These are phyloP conservation scores for Erebia ligea DNA, from an alignment of 2,888 invertebrate genomes.

Conservation along the genomic window DNA sequence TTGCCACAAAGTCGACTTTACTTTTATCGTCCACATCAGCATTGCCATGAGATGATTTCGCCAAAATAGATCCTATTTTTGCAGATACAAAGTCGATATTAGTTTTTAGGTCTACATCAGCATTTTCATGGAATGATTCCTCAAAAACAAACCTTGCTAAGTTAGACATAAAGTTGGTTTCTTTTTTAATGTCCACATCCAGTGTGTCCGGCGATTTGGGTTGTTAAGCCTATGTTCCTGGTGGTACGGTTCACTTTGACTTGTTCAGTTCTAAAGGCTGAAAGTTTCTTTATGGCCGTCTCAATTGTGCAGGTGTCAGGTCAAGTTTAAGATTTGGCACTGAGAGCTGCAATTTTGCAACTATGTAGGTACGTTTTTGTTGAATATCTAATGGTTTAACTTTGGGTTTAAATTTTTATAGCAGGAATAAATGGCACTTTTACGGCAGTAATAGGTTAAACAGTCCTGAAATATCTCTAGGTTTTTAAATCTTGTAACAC, in stretches of 20 bases:
- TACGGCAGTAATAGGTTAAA: no score
- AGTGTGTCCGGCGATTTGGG: conserved; percentile 2
- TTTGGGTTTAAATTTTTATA: neutral
- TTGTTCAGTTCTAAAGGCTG: conserved; percentile 20
- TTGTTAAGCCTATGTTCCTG: conserved; percentile 7
- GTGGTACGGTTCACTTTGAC: conserved; percentile 30
- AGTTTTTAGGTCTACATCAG: neutral
- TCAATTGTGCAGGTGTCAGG: conserved; percentile 22
- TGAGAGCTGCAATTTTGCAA: conserved; percentile 8
- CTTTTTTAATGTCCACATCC: neutral
- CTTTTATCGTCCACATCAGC: neutral
- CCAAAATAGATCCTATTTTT: neutral
- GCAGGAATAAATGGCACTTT: no score
- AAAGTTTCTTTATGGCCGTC: conserved; percentile 8
- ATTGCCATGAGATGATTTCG: neutral
- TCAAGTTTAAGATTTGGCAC: conserved; percentile 32
- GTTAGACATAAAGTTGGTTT: neutral
- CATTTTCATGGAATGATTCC: neutral
- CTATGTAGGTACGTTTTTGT: neutral
- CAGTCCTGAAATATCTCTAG: no score
- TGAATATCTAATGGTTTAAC: neutral
- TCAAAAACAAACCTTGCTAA: neutral
- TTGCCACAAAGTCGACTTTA: conserved; percentile 1
- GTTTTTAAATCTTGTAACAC: no score
- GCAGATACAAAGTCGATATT: neutral